phyloP scores from a whole-genome alignment of 23 tunicate species.

The Styela plicata region DNA sequence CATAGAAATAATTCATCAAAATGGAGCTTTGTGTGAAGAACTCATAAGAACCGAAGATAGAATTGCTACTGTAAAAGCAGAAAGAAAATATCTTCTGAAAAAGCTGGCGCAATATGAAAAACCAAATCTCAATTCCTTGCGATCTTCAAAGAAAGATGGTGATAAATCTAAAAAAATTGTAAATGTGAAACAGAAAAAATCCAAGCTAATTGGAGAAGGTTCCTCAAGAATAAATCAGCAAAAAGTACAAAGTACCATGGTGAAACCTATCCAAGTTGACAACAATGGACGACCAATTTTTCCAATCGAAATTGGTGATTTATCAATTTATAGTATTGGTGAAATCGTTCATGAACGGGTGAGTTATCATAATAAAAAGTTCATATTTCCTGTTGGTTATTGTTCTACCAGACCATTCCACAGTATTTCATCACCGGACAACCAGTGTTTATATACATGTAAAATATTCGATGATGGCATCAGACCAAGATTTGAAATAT shows the following conservation, averaged over 20 bases:
- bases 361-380: constrained; percentile 17
- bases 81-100: constrained; percentile 22
- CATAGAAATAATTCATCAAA: constrained; percentile 21
- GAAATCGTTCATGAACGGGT: not conserved
- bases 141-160: not conserved
- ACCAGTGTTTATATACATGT: constrained; percentile 27
- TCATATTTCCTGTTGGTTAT: constrained; percentile 26
- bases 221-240: not conserved
- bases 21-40: constrained; percentile 7
- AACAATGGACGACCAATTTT: constrained; percentile 24
- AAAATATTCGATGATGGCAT: constrained; percentile 23
- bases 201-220: constrained; percentile 2
- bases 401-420: constrained; percentile 9
- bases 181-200: not conserved
- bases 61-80: constrained; percentile 9
- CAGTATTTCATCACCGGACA: not conserved
- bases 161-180: not conserved
- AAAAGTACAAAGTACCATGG: not conserved
- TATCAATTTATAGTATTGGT: constrained; percentile 26
- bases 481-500: constrained; percentile 27
- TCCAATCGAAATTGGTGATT: constrained; percentile 22
- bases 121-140: not conserved
- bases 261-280: constrained; percentile 18
- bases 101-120: constrained; percentile 33
- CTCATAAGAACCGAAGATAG: constrained; percentile 10